Evolutionary conservation across 2,888 invertebrate genomes (phyloP).

Genomic region (Blomia tropicalis): DNA sequence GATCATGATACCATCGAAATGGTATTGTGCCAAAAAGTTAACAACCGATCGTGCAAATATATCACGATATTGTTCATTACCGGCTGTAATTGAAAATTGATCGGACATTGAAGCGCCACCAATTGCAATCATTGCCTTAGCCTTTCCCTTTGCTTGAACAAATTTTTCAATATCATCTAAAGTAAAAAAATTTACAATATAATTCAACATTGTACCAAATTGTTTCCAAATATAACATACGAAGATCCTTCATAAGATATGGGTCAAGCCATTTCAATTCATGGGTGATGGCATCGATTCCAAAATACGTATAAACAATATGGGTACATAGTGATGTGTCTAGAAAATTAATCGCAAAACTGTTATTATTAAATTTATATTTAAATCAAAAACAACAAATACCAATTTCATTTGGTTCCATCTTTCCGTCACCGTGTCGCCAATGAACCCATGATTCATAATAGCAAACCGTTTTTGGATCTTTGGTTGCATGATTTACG

Average conservation of each 20-base stretch:
- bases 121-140: conserved; percentile 16
- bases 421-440: conserved; percentile 3
- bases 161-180: conserved; percentile 16
- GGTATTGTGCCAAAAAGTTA: background rate
- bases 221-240: background rate
- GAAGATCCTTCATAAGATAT: conserved; percentile 10
- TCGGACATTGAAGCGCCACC: conserved; percentile 13
- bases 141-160: background rate
- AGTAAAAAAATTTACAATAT: background rate
- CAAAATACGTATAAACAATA: conserved; percentile 15
- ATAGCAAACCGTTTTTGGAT: conserved; percentile 9
- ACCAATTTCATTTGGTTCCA: conserved; percentile 11
- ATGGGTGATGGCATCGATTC: background rate
- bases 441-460: conserved; percentile 16
- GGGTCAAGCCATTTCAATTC: conserved; percentile 7
- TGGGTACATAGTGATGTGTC: conserved; percentile 14
- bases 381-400: background rate
- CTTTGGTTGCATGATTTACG: background rate
- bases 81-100: background rate
- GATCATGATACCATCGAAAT: conserved; percentile 16
- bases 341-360: background rate
- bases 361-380: no score
- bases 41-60: background rate
- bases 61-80: background rate
- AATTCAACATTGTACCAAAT: background rate